Evolutionary conservation across 2,113 vertebrate species (phyloP).

Genomic region (Gallinago undulata): DNA sequence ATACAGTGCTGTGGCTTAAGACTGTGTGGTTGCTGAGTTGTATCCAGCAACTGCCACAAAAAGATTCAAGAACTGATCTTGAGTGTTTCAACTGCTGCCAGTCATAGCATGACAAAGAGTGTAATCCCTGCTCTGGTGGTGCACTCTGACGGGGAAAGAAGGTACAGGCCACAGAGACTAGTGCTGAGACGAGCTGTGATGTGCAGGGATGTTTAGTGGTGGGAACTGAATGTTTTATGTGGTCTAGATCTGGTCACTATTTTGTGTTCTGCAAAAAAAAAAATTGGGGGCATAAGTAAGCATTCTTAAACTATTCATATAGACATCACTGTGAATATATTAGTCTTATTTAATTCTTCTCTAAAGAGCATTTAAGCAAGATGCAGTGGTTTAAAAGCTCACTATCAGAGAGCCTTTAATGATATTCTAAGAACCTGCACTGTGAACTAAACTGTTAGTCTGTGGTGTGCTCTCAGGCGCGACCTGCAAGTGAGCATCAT

Average conservation of each 20-base stretch:
- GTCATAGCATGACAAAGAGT: neutral
- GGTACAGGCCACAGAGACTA: neutral
- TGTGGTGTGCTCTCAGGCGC: neutral
- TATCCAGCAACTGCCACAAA: neutral
- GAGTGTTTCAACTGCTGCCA: neutral
- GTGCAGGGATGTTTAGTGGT: neutral
- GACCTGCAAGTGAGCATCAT: neutral
- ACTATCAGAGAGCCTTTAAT: neutral
- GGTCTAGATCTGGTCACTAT: neutral
- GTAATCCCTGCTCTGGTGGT: neutral
- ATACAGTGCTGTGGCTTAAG: neutral
- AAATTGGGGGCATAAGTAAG: neutral
- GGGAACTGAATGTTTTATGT: neutral
- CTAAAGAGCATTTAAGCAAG: slow-evolving; percentile 10
- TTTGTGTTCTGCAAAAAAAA: neutral
- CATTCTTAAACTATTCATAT: neutral
- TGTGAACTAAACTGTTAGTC: neutral
- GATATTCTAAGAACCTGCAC: neutral
- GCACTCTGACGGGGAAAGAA: neutral
- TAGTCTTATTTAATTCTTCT: neutral
- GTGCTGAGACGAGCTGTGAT: neutral
- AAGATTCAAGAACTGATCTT: neutral
- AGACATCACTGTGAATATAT: neutral
- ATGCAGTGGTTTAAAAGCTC: neutral
- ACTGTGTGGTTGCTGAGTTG: neutral